Evolutionary conservation across 2,797 vertebrate genomes (phyloP), one percentile per base, ranked within the genome.

Genomic region (Eidolon dupreanum): DNA sequence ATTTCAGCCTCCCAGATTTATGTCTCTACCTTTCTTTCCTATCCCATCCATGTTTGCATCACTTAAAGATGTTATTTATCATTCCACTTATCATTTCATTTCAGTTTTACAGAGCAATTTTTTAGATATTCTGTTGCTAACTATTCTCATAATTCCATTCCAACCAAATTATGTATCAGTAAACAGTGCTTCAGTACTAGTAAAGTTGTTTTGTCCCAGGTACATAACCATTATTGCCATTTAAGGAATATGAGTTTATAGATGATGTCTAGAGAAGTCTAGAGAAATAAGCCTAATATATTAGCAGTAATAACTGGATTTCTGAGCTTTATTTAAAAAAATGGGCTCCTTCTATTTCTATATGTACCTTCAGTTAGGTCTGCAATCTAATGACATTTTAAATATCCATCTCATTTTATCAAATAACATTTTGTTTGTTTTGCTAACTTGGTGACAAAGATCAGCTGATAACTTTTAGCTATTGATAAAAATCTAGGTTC

Each of bases 321-420:
- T 94, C 53, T 51, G 31, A 70, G 24, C 4, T 88, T 46, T 43
- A 38, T 71, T 10, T 61, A 24, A 33, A 53, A 77, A 77, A 75
- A 75, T 36, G 36, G 41, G 6, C 63, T 31, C 93, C 2, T 49
- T 90, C 28, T 63, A 65, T 7, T 79, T 55, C 24, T 84, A 0
- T 57, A 51, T 65, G 31, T 84, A 43, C 38, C 51, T 88, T 82
- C 43, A 90, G 13, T 33, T 70, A 87, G 11, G 53, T 85, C 33
- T 95, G 10, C 6, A 65, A 26, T 28, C 31, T 88, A n/a, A n/a
- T 57, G 46, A 36, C 51, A 88, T 94, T 95, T 97, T 90, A 68
- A 73, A 82, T 61, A 7, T 89, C 15, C 36, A 36, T 43, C 46
- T 93, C 51, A 20, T 9, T 63, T 78, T 87, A 36, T 63, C 28